Evolutionary conservation across 2,888 invertebrate genomes (phyloP).

Genomic region (Pseudococcus viburni): DNA sequence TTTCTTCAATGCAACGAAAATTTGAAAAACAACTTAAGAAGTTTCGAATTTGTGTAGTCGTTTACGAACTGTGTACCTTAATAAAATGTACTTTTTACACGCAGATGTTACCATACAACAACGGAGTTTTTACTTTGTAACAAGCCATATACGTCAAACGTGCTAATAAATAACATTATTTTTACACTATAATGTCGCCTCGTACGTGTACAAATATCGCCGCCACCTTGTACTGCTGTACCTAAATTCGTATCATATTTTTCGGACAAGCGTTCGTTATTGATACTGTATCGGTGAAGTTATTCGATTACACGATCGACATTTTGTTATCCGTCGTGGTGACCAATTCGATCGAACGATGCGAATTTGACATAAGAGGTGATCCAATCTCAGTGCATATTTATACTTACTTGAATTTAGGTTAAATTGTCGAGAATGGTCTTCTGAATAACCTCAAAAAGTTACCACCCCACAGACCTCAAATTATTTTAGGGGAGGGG

Average conservation of each 20-base stretch:
- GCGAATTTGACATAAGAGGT: too few relatives aligned
- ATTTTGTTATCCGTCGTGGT: not conserved
- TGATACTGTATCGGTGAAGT: not conserved
- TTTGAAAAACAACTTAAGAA: slow-evolving; percentile 57
- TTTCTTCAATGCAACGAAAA: slow-evolving; percentile 54
- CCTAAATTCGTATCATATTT: slow-evolving; percentile 48
- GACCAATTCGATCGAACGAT: not conserved
- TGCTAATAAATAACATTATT: slow-evolving; percentile 59
- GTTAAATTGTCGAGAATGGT: too few relatives aligned
- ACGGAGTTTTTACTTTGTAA: slow-evolving; percentile 57
- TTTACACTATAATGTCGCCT: slow-evolving; percentile 54
- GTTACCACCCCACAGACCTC: too few relatives aligned
- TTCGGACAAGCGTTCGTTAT: slow-evolving; percentile 43
- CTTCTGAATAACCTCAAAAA: too few relatives aligned
- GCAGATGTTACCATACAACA: slow-evolving; percentile 58
- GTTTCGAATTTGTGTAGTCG: slow-evolving; percentile 55
- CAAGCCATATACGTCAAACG: slow-evolving; percentile 58
- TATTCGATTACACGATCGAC: not conserved
- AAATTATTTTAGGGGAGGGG: too few relatives aligned
- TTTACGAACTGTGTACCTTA: slow-evolving; percentile 59
- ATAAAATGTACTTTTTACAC: slow-evolving; percentile 62
- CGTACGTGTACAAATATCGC: slow-evolving; percentile 47
- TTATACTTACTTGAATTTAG: too few relatives aligned
- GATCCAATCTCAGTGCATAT: too few relatives aligned
- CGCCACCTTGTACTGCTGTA: slow-evolving; percentile 17